phyloP scores from a whole-genome alignment of 2,113 vertebrate species.

The Ranitomeya imitator region DNA sequence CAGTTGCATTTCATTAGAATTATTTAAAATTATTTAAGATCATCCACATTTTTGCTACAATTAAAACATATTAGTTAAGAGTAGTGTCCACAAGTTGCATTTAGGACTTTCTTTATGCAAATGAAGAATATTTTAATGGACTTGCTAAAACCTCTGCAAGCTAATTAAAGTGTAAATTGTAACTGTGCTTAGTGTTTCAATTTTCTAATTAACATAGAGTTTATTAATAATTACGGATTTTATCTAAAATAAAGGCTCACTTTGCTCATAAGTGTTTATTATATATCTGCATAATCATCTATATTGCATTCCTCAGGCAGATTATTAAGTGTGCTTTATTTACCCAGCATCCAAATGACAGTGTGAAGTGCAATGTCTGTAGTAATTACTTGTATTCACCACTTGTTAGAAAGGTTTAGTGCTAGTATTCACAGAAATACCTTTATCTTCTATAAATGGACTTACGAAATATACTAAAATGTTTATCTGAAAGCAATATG shows the following conservation, averaged over 20 bases:
- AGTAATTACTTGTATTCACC: constrained; percentile 13
- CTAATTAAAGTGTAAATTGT: constrained; percentile 41
- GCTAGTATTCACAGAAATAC: background rate
- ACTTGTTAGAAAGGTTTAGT: background rate
- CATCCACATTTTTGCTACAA: background rate
- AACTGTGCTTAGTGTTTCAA: constrained; percentile 39
- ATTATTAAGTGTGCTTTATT: constrained; percentile 10
- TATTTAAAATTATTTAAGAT: background rate
- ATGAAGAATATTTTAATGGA: constrained; percentile 27
- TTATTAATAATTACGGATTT: constrained; percentile 49
- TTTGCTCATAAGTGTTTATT: constrained; percentile 38
- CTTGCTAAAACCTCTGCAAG: constrained; percentile 29
- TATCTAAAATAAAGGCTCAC: constrained; percentile 39
- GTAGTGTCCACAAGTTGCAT: background rate
- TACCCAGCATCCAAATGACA: background rate
- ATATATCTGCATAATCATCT: constrained; percentile 47
- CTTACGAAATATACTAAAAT: background rate
- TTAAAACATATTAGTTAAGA: background rate
- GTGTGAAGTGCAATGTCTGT: background rate
- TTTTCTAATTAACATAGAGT: constrained; percentile 43
- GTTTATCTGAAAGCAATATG: background rate
- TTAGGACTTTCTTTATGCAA: constrained; percentile 10
- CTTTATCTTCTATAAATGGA: background rate
- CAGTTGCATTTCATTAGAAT: background rate
- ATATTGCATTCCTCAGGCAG: constrained; percentile 22